Base-by-base conservation (phyloP, 2,113 vertebrate genomes). In the Odobenus rosmarus region DNA sequence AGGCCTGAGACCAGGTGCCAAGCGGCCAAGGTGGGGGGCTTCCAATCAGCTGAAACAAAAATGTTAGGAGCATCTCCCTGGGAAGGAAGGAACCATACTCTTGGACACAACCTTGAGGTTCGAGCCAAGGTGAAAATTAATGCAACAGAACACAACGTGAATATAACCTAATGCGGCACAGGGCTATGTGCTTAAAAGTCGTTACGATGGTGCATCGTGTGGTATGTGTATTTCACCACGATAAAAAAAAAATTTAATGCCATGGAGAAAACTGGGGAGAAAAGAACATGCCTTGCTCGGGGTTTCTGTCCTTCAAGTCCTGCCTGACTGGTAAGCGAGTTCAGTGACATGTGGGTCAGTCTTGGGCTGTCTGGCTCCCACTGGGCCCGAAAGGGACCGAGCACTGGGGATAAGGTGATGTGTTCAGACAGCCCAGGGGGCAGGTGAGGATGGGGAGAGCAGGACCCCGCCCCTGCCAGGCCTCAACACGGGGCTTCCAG, bases 281-380 rank as follows among this genome's bases (percentile, higher is more conserved):
- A 74, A 82, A 94, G 80, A 62, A 26, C 4, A 15, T 0, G 7
- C 51, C 6, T 31, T n/a, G 3, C 33, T 76, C 5, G 3, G 39
- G 36, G 62, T 24, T 64, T 88, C 92, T 77, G 81, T n/a, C 88
- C 53, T 42, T 72, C 12, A 16, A 74, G 57, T 61, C 46, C 10
- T 3, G 3, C 23, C 46, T 2, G 16, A n/a, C 33, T 0, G 15
- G 53, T 7, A 4, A 26, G 2, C 0, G 1, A 31, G 28, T 1
- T 16, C 1, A 28, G 77, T 4, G 87, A 84, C 62, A 19, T 0
- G 0, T 2, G 13, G 28, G 33, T 15, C 14, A 13, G 21, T 18
- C 83, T 51, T 0, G 18, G 28, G 77, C 49, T 53, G 26, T 10
- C 24, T 51, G 79, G 92, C 57, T 39, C 51, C 46, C 67, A 9